Conservation (phyloP, 2,888 invertebrate genomes). For the Acleris emargana region DNA sequence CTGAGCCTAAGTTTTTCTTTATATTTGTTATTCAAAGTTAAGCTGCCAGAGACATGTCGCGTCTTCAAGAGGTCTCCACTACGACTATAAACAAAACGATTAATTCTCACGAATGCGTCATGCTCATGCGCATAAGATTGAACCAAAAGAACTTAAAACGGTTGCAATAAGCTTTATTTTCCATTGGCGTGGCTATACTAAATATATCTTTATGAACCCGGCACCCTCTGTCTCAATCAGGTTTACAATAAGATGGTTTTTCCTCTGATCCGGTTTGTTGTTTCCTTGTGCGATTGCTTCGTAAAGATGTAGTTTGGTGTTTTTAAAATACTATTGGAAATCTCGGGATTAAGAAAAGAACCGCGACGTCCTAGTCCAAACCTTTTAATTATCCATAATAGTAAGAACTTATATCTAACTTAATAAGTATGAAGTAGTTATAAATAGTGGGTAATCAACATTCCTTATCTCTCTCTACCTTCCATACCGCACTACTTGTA, state of each 20-base stretch:
- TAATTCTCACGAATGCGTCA: constrained; percentile 31
- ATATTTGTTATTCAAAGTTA: not conserved
- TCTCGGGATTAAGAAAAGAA: no score
- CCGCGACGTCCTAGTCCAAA: no score
- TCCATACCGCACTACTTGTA: no score
- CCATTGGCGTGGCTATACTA: not conserved
- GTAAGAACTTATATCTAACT: no score
- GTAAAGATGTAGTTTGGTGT: not conserved
- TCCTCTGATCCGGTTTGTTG: constrained; percentile 49
- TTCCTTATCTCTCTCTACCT: no score
- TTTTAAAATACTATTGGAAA: no score
- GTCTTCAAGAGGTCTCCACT: constrained; percentile 22
- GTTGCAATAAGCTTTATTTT: constrained; percentile 8
- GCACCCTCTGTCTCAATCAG: constrained; percentile 16
- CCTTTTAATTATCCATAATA: no score
- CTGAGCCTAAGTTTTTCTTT: not conserved
- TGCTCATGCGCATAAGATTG: not conserved
- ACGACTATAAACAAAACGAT: constrained; percentile 29
- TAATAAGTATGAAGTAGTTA: no score
- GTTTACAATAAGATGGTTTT: constrained; percentile 47
- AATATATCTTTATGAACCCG: constrained; percentile 18
- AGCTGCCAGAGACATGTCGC: constrained; percentile 11
- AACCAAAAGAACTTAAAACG: not conserved
- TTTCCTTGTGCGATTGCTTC: constrained; percentile 38
- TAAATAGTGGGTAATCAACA: no score